phyloP scores from a whole-genome alignment of 2,888 invertebrate genomes.

The Dryadula phaetusa region DNA sequence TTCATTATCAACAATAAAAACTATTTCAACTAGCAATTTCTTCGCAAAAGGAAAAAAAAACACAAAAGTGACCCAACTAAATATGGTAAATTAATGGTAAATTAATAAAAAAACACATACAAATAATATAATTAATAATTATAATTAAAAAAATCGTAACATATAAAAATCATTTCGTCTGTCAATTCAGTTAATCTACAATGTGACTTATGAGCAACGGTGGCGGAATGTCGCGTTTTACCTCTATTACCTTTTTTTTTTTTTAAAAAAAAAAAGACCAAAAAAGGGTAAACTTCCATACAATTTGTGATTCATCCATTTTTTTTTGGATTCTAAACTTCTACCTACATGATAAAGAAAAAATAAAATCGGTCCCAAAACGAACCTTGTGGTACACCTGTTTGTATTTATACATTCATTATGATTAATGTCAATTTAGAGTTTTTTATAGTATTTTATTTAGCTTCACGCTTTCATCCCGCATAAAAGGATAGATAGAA shows the following conservation, averaged over 20 bases:
- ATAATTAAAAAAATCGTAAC: conserved; percentile 39
- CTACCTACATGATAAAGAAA: conserved; percentile 4
- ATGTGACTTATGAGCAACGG: conserved; percentile 54
- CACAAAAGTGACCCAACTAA: no score
- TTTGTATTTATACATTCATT: conserved; percentile 11
- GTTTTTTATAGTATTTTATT: conserved; percentile 1
- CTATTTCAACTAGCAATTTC: not conserved
- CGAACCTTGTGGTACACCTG: conserved; percentile 10
- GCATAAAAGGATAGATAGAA: no score
- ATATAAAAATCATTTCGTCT: conserved; percentile 50
- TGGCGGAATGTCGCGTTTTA: conserved; percentile 51
- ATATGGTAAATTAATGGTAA: no score
- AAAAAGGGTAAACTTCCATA: conserved; percentile 47
- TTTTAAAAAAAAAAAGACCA: no score
- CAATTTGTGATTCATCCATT: conserved; percentile 48
- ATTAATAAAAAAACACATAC: no score
- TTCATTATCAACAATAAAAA: not conserved
- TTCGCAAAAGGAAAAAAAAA: no score
- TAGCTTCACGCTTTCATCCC: no score
- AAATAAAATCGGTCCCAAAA: conserved; percentile 15
- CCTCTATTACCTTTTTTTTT: conserved; percentile 34
- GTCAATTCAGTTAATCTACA: conserved; percentile 55
- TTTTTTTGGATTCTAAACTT: conserved; percentile 5
- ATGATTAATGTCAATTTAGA: conserved; percentile 15
- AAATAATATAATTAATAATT: no score